Conservation (phyloP, 2,797 vertebrate species). For the Chiloscyllium punctatum region DNA sequence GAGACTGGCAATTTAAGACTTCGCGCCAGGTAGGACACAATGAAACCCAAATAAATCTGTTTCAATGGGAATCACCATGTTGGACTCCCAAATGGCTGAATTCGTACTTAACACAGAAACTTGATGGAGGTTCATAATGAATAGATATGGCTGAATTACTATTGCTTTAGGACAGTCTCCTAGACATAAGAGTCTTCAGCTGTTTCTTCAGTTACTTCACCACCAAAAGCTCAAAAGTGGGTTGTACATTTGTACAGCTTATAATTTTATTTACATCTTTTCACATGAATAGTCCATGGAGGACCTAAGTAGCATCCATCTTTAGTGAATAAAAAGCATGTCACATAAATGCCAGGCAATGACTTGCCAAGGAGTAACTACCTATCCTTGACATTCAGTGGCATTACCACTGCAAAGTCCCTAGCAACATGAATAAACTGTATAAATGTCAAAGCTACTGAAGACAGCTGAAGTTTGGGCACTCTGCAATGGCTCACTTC, state of each 20-base stretch:
- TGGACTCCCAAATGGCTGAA: background rate
- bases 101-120: background rate
- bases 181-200: background rate
- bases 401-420: too few relatives aligned
- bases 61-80: background rate
- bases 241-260: background rate
- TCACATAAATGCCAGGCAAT: too few relatives aligned
- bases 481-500: background rate
- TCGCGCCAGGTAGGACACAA: background rate
- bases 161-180: background rate
- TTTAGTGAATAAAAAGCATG: too few relatives aligned
- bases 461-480: background rate
- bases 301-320: background rate
- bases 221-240: background rate
- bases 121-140: background rate
- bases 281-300: background rate
- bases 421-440: too few relatives aligned
- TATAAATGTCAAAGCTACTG: background rate
- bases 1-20: too few relatives aligned
- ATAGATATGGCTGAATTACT: too few relatives aligned
- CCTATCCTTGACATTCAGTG: too few relatives aligned
- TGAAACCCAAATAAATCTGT: background rate
- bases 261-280: too few relatives aligned
- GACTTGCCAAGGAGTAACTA: too few relatives aligned
- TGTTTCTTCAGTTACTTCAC: background rate